Evolutionary conservation across 2,797 vertebrate genomes (phyloP).

Genomic region (Columba guinea): DNA sequence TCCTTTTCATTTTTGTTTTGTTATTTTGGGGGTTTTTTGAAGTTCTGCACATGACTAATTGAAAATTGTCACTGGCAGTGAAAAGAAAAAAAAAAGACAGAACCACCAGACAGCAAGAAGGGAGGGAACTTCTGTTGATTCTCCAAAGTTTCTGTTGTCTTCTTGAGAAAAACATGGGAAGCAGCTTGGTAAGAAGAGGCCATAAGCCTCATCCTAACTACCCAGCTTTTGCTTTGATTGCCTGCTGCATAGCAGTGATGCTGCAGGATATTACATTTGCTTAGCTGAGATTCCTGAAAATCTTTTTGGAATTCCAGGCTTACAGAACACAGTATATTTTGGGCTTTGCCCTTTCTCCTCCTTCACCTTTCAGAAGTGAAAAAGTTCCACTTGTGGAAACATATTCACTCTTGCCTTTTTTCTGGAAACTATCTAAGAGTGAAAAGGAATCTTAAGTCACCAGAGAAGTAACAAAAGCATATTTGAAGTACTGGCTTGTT

Average conservation of each 20-base stretch:
- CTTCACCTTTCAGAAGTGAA: background rate
- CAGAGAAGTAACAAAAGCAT: conserved; percentile 39
- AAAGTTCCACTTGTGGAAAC: conserved; percentile 33
- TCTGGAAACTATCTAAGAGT: conserved; percentile 33
- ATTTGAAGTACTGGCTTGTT: background rate
- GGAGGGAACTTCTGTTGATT: background rate
- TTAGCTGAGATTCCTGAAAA: background rate
- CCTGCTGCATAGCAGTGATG: background rate
- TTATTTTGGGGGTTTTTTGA: background rate
- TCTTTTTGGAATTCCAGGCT: background rate
- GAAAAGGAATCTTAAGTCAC: conserved; percentile 32
- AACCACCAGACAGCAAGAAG: background rate
- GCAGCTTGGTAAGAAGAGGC: background rate
- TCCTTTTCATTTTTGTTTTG: background rate
- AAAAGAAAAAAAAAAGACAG: conserved; percentile 53
- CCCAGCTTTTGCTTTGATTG: background rate
- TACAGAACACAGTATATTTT: background rate
- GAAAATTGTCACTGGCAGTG: conserved; percentile 37
- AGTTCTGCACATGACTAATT: conserved; percentile 21
- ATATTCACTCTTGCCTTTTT: conserved; percentile 22
- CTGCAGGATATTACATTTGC: background rate
- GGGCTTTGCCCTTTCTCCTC: background rate
- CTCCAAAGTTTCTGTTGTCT: background rate
- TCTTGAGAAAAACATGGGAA: conserved; percentile 14
- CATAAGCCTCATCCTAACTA: background rate